Evolutionary conservation across 2,888 invertebrate genomes (phyloP).

Genomic region (Hartigia nigra): DNA sequence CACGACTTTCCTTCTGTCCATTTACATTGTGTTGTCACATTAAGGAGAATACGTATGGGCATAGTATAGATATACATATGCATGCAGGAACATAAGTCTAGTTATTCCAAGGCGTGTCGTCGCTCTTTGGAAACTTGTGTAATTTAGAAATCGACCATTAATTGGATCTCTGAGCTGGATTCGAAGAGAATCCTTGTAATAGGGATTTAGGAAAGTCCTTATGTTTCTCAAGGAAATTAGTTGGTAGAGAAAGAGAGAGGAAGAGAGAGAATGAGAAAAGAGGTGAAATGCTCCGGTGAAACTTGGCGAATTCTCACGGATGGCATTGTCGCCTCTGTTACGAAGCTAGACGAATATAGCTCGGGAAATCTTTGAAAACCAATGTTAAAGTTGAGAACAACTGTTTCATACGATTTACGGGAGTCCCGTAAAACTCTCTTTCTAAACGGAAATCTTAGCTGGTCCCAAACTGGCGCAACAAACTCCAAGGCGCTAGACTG

Average conservation of each 20-base stretch:
- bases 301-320: conserved; percentile 12
- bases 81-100: not conserved
- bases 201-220: not conserved
- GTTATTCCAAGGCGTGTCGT: not conserved
- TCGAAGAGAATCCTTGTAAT: not conserved
- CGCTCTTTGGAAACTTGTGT: not conserved
- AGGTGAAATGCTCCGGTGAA: conserved; percentile 14
- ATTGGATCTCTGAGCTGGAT: not conserved
- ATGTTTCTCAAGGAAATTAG: not conserved
- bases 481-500: not conserved
- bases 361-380: not conserved
- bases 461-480: not conserved
- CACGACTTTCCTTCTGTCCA: not conserved
- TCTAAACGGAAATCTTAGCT: not conserved
- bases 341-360: not conserved
- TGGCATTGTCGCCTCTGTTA: not conserved
- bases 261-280: conserved; percentile 3
- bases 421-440: not conserved
- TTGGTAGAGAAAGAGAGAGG: not conserved
- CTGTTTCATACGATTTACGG: not conserved
- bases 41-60: not conserved
- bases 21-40: not conserved
- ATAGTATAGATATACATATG: not conserved
- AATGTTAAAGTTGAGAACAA: not conserved
- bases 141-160: not conserved